phyloP scores from a whole-genome alignment of 2,888 invertebrate genomes.

The Drosophila hawaiiensis region DNA sequence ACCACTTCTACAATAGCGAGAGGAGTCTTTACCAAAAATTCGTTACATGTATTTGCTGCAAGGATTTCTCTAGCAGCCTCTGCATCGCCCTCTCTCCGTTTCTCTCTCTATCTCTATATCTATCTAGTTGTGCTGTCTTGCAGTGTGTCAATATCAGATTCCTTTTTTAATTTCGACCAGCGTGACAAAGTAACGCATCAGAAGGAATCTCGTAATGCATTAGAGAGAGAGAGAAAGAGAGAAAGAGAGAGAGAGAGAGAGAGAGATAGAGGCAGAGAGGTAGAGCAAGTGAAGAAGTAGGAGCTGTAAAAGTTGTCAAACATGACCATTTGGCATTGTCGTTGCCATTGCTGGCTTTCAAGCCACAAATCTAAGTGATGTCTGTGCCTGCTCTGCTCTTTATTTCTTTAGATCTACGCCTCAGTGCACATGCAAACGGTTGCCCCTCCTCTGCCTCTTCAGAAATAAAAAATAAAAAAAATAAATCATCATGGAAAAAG shows the following conservation, averaged over 20 bases:
- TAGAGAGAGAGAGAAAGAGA: neutral
- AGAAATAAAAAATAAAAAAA: conserved; percentile 31
- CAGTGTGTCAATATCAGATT: conserved; percentile 42
- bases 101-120: neutral
- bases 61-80: conserved; percentile 30
- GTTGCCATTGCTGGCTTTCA: conserved; percentile 57
- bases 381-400: conserved; percentile 54
- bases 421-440: conserved; percentile 81
- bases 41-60: conserved; percentile 47
- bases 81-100: conserved; percentile 1
- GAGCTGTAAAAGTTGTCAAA: conserved; percentile 68
- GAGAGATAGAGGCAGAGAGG: neutral
- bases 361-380: conserved; percentile 75
- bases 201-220: conserved; percentile 20
- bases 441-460: conserved; percentile 3
- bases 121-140: neutral
- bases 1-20: conserved; percentile 2
- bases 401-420: conserved; percentile 80
- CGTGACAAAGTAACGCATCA: conserved; percentile 70
- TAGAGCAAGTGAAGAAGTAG: conserved; percentile 1
- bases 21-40: conserved; percentile 27
- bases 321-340: conserved; percentile 72
- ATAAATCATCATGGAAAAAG: conserved; percentile 41
- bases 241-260: neutral
- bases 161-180: conserved; percentile 60